These are phyloP conservation scores for Aproaerema taeniolella DNA, from an alignment of 2,888 invertebrate genomes.

Conservation along the genomic window DNA sequence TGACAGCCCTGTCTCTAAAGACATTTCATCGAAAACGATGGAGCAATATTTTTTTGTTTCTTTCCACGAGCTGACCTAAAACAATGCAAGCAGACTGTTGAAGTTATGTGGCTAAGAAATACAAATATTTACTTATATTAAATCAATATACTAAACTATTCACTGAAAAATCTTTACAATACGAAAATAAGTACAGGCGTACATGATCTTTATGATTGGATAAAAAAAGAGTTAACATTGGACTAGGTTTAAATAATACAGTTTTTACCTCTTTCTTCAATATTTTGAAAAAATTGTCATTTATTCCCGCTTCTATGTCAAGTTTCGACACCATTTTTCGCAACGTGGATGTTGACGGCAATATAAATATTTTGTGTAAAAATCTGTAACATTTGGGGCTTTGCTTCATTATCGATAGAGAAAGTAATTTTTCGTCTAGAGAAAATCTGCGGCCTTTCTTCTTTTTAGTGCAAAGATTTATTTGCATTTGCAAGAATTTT, in stretches of 20 bases:
- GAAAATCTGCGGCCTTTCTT: slow-evolving; percentile 15
- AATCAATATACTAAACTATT: too few species aligned
- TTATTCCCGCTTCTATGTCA: too few species aligned
- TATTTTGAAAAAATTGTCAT: slow-evolving; percentile 16
- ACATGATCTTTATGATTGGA: too few species aligned
- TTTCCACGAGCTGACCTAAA: too few species aligned
- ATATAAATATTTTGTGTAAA: too few species aligned
- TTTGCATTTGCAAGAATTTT: slow-evolving; percentile 20
- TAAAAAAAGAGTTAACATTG: too few species aligned
- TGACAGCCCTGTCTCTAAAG: neutral
- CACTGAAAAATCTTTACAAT: too few species aligned
- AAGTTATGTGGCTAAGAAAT: neutral
- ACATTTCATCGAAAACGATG: slow-evolving; percentile 3
- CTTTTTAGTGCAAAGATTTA: slow-evolving; percentile 13
- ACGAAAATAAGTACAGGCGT: too few species aligned
- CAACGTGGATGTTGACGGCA: slow-evolving; percentile 18
- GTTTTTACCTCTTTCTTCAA: slow-evolving; percentile 17
- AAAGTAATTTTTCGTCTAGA: slow-evolving; percentile 15
- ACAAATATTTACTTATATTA: neutral
- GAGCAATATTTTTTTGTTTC: neutral
- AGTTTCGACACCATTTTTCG: slow-evolving; percentile 15
- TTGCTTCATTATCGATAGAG: slow-evolving; percentile 14
- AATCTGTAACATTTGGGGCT: slow-evolving; percentile 15
- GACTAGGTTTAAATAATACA: too few species aligned
- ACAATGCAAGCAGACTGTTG: too few species aligned